phyloP scores from a whole-genome alignment of 2,797 vertebrate genomes.

The Amniataba percoides region DNA sequence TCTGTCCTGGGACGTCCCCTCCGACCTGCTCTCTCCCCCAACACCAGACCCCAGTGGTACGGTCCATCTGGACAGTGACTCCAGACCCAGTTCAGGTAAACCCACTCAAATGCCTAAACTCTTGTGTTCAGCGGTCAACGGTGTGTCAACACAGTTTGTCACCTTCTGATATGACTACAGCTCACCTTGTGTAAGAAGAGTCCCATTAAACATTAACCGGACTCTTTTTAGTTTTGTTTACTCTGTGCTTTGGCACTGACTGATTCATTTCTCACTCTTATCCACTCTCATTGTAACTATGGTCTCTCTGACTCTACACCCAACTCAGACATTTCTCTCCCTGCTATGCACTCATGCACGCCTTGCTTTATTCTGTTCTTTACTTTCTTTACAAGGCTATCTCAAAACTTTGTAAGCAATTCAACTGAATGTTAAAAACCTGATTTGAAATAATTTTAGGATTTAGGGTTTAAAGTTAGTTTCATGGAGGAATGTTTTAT shows the following conservation, averaged over 20 bases:
- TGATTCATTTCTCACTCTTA: slow-evolving; percentile 50
- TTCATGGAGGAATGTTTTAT: neutral
- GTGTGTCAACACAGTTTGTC: slow-evolving; percentile 35
- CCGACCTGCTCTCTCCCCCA: slow-evolving; percentile 85
- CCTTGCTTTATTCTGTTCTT: neutral
- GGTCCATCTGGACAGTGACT: slow-evolving; percentile 84
- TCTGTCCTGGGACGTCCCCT: slow-evolving; percentile 86
- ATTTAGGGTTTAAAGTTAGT: neutral
- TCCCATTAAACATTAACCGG: slow-evolving; percentile 80
- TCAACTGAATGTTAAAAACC: slow-evolving; percentile 4
- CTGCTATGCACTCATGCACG: neutral
- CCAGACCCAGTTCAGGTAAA: slow-evolving; percentile 91
- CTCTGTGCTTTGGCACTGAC: slow-evolving; percentile 61
- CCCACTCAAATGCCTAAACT: slow-evolving; percentile 3
- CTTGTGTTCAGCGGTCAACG: neutral
- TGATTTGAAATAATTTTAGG: neutral
- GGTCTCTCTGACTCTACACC: slow-evolving; percentile 11
- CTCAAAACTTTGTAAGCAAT: slow-evolving; percentile 2
- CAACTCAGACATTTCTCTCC: slow-evolving; percentile 26
- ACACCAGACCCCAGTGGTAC: slow-evolving; percentile 79
- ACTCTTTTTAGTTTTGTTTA: slow-evolving; percentile 67
- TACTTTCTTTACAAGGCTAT: neutral
- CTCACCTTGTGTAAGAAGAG: slow-evolving; percentile 56
- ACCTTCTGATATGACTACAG: slow-evolving; percentile 35
- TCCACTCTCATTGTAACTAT: slow-evolving; percentile 22